Evolutionary conservation across 2,888 invertebrate genomes (phyloP), one percentile per base, ranked within the genome.

Genomic region (Tenthredo livida): DNA sequence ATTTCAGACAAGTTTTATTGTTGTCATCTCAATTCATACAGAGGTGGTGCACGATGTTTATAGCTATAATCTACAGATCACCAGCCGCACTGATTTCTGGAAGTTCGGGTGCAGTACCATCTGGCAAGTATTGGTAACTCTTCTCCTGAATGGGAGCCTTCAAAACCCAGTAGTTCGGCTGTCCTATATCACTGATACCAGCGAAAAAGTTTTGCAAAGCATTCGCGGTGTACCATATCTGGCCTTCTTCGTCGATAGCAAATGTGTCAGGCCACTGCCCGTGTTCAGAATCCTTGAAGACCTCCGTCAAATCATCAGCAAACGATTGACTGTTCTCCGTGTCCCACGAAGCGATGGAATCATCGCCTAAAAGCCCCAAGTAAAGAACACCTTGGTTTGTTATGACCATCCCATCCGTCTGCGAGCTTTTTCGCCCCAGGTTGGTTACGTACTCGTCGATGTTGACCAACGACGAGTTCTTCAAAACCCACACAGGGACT

Each of bases 231-330:
- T 96, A 95, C 91, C 95, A 96, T 10, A 97, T 92, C 90, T 96
- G 95, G 43, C 96, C 96, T 83, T 93, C 93, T 86, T 94, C 94
- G 90, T 96, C 96, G 89, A 96, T 96, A 4, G 95, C 94, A 91
- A 97, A 96, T 5, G 96, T 95, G 90, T 96, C 96, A 0, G 96
- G 95, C 97, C 97, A 97, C 91, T 97, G 96, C 87, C 97, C 95
- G 89, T 95, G 95, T 85, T 94, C 94, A 72, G 95, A 94, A 91
- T 97, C 97, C 88, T 95, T 94, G 6, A 96, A 95, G 86, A 97
- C 95, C 40, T 96, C 94, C 67, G 95, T 94, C 91, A 96, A 96
- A 33, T 95, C 95, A 85, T 93, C 93, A 75, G 94, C 94, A 72
- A 93, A 92, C 89, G 96, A 96, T 67, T 95, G 94, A 7, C 85